A percentile compares a stretch with the other conserved stretches of the same genome.
phyloP scores from a whole-genome alignment of 2,113 vertebrate species.

The Ardeotis arabs region DNA sequence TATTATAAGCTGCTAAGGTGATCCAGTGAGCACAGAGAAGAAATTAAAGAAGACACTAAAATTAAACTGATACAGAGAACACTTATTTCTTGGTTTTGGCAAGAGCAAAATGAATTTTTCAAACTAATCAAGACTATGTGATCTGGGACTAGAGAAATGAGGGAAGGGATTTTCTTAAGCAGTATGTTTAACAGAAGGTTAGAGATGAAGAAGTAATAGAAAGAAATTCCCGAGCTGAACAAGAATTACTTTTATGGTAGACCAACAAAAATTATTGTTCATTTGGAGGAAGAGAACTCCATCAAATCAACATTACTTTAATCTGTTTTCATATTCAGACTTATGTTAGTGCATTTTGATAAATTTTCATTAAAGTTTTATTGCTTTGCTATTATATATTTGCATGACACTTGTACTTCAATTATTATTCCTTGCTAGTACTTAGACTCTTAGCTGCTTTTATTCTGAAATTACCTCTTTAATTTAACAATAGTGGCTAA shows the following conservation, averaged over 20 bases:
- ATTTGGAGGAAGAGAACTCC: not conserved
- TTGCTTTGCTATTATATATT: not conserved
- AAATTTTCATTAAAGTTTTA: not conserved
- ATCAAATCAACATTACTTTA: slow-evolving; percentile 6
- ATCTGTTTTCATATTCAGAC: not conserved
- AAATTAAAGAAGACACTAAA: not conserved
- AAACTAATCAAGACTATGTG: not conserved
- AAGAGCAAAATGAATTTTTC: not conserved
- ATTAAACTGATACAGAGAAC: not conserved
- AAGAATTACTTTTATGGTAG: not conserved
- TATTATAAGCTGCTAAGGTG: not conserved
- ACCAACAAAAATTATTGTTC: not conserved
- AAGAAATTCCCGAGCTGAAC: not conserved
- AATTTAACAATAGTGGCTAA: not conserved
- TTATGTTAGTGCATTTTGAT: not conserved
- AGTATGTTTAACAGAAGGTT: not conserved
- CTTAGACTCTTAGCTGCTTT: not conserved
- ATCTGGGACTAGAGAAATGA: not conserved
- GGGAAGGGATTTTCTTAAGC: not conserved
- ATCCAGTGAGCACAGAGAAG: not conserved
- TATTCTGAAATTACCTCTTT: slow-evolving; percentile 14
- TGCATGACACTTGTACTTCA: not conserved
- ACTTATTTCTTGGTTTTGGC: not conserved
- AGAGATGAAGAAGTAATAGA: not conserved
- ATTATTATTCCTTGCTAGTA: not conserved